Base-by-base conservation (phyloP, 2,113 vertebrate genomes). In the Istiophorus platypterus region DNA sequence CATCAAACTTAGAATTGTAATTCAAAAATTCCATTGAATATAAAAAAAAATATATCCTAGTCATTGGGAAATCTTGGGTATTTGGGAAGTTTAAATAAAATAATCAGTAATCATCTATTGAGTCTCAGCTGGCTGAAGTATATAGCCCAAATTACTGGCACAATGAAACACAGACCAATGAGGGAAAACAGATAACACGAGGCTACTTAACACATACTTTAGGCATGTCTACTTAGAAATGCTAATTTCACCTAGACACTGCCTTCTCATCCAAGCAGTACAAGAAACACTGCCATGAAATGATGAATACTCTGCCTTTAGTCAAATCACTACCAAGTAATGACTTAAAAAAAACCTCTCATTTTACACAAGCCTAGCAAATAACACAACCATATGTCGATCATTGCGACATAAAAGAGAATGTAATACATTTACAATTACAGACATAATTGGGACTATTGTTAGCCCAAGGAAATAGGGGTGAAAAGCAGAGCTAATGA, bases 401-500 rank as follows among this genome's bases (percentile, higher is more conserved):
- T 92, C 92, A 90, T 70, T 74, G 81, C 78, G 62, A 89, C 89
- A 92, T 86, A 77, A 91, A 90, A 92, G 87, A 85, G 80, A 87
- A 81, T 65, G 82, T 78, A 83, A 80, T 82, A 91, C 86, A 87
- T 90, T 92, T 90, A 92, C 90, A 90, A 92, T 93, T 89, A 91
- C 83, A 91, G 90, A 91, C 88, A 91, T 93, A 93, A 93, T 93
- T 91, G 85, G 90, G 89, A 93, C 90, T 84, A 92, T 92, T 92
- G 92, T 93, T 92, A 91, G 93, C 91, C 91, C 86, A 87, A 87
- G 89, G 91, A 93, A 94, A 94, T 87, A 76, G 71, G 74, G 91
- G 92, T 91, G 90, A 93, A 92, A 93, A 88, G 89, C 92, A 91
- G 89, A 84, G 87, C 91, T 93, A 93, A 93, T 92, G 92, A 91